Percentiles rank a stretch among this genome's conserved stretches.
phyloP scores from a whole-genome alignment of 2,113 vertebrate species.

The Hippocampus guttulatus region DNA sequence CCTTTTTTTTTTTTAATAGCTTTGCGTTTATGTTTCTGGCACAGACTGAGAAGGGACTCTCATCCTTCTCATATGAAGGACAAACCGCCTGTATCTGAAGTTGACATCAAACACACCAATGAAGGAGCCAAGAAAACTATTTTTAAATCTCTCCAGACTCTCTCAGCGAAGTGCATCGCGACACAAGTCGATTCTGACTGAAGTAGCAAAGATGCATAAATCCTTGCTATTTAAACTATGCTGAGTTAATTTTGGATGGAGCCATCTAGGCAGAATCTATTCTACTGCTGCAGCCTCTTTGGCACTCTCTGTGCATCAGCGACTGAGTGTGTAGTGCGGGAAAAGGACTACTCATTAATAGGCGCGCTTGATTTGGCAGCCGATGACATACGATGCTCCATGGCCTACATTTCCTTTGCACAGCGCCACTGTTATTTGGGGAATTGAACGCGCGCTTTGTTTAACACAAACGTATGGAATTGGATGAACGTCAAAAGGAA shows the following conservation, averaged over 20 bases:
- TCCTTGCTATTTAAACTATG: constrained; percentile 45
- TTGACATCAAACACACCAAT: constrained; percentile 36
- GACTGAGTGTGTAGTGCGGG: constrained; percentile 42
- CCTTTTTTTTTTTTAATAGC: constrained; percentile 27
- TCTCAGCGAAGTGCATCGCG: neutral
- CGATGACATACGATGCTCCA: constrained; percentile 38
- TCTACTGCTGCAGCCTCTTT: constrained; percentile 34
- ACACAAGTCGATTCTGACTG: constrained; percentile 1
- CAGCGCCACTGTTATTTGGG: neutral
- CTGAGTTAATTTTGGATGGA: constrained; percentile 57
- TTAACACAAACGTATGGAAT: constrained; percentile 19
- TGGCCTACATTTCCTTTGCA: constrained; percentile 57
- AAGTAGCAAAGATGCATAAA: constrained; percentile 21
- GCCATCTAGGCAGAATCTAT: constrained; percentile 33
- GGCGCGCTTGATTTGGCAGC: constrained; percentile 51
- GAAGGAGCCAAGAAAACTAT: constrained; percentile 39
- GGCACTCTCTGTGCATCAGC: constrained; percentile 22
- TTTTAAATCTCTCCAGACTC: constrained; percentile 38
- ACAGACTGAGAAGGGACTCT: constrained; percentile 6
- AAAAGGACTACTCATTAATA: constrained; percentile 46
- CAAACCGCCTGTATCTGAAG: constrained; percentile 36
- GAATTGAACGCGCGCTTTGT: constrained; percentile 25
- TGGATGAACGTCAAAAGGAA: constrained; percentile 1
- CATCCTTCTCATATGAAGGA: constrained; percentile 34
- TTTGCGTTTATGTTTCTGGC: constrained; percentile 39